Conservation (phyloP, 92 coral and sea anemone genomes). For the Palythoa grandis region DNA sequence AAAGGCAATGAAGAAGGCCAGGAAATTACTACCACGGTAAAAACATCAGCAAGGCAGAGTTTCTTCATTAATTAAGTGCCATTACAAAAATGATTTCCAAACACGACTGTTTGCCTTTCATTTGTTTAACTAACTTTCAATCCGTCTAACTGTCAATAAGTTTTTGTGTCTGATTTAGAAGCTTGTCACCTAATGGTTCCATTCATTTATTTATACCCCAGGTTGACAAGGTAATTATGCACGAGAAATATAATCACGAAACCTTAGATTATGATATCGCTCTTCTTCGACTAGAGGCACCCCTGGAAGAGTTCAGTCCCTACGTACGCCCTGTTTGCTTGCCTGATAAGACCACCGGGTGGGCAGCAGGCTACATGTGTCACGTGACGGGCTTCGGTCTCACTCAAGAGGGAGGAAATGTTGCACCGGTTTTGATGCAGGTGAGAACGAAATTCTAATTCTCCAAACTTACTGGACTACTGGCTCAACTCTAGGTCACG, state of each 20-base stretch:
- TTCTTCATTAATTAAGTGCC: not conserved
- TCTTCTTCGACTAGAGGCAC: constrained; percentile 42
- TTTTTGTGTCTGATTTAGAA: not conserved
- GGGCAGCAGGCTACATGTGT: constrained; percentile 37
- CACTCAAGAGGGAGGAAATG: constrained; percentile 20
- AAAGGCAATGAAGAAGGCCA: constrained; percentile 33
- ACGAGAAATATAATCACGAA: constrained; percentile 5
- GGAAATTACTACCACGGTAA: constrained; percentile 25
- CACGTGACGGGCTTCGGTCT: constrained; percentile 55
- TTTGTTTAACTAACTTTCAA: too few relatives aligned
- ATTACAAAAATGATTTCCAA: too few relatives aligned
- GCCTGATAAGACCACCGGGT: constrained; percentile 21
- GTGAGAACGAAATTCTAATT: not conserved
- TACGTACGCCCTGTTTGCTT: constrained; percentile 52
- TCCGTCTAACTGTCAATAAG: not conserved
- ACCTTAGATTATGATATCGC: constrained; percentile 62
- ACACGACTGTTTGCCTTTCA: too few relatives aligned
- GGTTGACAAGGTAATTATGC: constrained; percentile 35
- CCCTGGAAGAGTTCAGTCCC: constrained; percentile 41
- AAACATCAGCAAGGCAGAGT: not conserved
- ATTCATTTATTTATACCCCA: not conserved
- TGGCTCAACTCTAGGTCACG: not conserved
- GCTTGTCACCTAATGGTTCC: not conserved
- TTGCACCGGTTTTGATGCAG: constrained; percentile 47
- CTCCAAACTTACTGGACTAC: not conserved